A percentile compares a stretch with the other conserved stretches of the same genome.
Evolutionary conservation across 2,888 invertebrate genomes (phyloP).

Genomic region (Mesoligia furuncula): DNA sequence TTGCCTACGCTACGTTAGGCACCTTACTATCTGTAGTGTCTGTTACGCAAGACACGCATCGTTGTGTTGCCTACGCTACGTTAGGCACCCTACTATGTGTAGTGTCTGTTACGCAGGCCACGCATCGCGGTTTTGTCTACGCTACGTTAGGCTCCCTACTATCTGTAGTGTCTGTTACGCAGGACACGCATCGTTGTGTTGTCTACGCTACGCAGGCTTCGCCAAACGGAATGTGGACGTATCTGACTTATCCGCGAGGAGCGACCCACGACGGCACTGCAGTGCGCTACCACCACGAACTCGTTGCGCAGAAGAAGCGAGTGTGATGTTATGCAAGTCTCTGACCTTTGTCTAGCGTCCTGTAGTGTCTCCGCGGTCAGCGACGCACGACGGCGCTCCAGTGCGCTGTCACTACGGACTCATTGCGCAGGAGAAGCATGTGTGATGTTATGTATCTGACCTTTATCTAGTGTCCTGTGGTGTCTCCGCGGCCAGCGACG

Average conservation of each 20-base stretch:
- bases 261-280: conserved; percentile 70
- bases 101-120: no score
- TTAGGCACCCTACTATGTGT: no score
- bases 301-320: conserved; percentile 66
- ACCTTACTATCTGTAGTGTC: no score
- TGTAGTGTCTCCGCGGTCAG: conserved; percentile 67
- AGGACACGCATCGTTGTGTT: not conserved
- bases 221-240: not conserved
- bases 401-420: conserved; percentile 69
- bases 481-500: no score
- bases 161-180: no score
- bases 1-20: no score
- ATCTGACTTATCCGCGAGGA: not conserved
- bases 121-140: no score
- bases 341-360: conserved; percentile 53
- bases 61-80: no score
- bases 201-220: not conserved
- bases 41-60: no score
- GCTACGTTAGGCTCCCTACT: no score
- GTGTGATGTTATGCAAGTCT: not conserved
- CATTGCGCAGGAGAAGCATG: conserved; percentile 77
- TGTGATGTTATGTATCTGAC: no score
- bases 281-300: conserved; percentile 71
- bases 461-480: no score
- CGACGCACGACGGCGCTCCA: conserved; percentile 73